Conservation (phyloP, 2,797 vertebrate genomes). For the Apogon talboti region DNA sequence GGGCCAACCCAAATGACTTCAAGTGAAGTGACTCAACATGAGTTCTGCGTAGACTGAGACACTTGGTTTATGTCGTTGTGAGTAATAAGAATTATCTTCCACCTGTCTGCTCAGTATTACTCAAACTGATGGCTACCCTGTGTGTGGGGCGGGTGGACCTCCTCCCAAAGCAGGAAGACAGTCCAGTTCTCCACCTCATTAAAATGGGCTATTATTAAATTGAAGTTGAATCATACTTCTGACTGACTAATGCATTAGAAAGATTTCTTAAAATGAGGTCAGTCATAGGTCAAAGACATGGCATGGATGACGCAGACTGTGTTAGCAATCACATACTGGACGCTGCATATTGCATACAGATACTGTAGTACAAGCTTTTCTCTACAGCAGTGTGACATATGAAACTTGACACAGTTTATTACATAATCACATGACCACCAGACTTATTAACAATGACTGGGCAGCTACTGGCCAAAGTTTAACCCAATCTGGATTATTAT, state of each 20-base stretch:
- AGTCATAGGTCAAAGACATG: neutral
- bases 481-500: too few species aligned
- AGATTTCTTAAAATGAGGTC: neutral
- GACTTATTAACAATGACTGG: too few species aligned
- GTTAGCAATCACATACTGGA: too few species aligned
- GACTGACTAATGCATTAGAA: neutral
- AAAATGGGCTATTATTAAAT: neutral
- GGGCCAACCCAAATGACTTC: slow-evolving; percentile 47
- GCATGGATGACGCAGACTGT: too few species aligned
- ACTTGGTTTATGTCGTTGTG: slow-evolving; percentile 39
- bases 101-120: slow-evolving; percentile 55
- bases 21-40: slow-evolving; percentile 49
- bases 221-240: neutral
- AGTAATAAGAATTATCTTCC: slow-evolving; percentile 56
- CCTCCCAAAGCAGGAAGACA: neutral
- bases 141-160: slow-evolving; percentile 15
- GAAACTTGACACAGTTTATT: too few species aligned
- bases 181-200: neutral
- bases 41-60: slow-evolving; percentile 39
- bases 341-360: too few species aligned
- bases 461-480: too few species aligned
- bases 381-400: too few species aligned
- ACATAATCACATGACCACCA: too few species aligned
- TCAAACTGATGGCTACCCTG: slow-evolving; percentile 46
- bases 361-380: too few species aligned